A percentile compares a stretch with the other conserved stretches of the same genome.
Conservation (phyloP, 2,888 invertebrate genomes). For the Zygothrica quintamaculata region DNA sequence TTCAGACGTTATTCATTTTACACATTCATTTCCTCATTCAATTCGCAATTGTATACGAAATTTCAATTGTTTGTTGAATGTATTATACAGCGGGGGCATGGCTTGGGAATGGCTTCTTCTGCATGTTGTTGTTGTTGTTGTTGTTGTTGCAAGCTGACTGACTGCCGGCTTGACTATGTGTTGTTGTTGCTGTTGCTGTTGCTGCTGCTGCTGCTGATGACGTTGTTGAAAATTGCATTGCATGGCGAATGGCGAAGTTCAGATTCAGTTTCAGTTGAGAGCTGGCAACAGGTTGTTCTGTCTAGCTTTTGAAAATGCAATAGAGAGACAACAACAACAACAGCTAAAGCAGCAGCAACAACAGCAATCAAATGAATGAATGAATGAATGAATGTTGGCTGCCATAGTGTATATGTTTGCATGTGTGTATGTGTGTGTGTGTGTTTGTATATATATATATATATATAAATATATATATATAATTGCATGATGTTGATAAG, state of each 20-base stretch:
- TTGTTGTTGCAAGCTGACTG: slow-evolving; percentile 2
- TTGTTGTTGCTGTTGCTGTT: slow-evolving; percentile 23
- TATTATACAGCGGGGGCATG: slow-evolving; percentile 62
- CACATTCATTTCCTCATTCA: slow-evolving; percentile 81
- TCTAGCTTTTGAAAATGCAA: slow-evolving; percentile 76
- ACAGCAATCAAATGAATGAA: slow-evolving; percentile 33
- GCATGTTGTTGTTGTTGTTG: slow-evolving; percentile 15
- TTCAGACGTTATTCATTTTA: slow-evolving; percentile 80
- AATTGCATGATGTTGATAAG: slow-evolving; percentile 78
- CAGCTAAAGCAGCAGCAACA: slow-evolving; percentile 21
- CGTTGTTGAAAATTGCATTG: slow-evolving; percentile 79
- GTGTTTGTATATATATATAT: slow-evolving; percentile 12
- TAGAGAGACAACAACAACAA: slow-evolving; percentile 62
- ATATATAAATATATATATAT: slow-evolving; percentile 51
- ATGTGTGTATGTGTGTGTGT: slow-evolving; percentile 1
- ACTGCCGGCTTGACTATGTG: slow-evolving; percentile 18
- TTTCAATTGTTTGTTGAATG: slow-evolving; percentile 79
- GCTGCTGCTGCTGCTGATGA: slow-evolving; percentile 63
- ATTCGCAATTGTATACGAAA: slow-evolving; percentile 81
- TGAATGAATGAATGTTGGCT: slow-evolving; percentile 24
- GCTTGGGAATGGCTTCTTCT: slow-evolving; percentile 27
- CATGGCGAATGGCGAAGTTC: slow-evolving; percentile 73
- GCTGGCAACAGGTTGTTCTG: slow-evolving; percentile 65
- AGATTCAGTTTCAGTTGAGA: slow-evolving; percentile 60
- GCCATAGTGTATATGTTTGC: neutral